These are phyloP conservation scores for Dicyrtoma fusca DNA, from an alignment of 2,888 invertebrate genomes.

Conservation along the genomic window DNA sequence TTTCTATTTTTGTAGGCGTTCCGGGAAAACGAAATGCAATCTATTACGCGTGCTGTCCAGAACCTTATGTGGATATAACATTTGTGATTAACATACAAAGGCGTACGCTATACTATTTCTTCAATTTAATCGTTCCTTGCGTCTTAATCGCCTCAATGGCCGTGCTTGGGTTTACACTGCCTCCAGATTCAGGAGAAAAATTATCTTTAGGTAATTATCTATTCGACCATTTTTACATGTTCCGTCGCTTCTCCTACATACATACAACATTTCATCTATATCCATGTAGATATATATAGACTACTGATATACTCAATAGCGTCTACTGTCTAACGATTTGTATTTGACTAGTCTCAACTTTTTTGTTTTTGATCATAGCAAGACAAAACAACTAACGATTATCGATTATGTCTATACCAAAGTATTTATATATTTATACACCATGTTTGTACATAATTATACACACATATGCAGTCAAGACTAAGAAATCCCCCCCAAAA, in stretches of 20 bases:
- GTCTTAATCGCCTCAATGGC: slow-evolving; percentile 99
- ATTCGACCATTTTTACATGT: not conserved
- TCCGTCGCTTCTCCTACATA: not conserved
- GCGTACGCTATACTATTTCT: slow-evolving; percentile 97
- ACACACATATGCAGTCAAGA: too few relatives aligned
- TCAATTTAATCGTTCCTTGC: slow-evolving; percentile 99
- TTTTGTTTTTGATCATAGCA: not conserved
- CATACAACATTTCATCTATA: too few relatives aligned
- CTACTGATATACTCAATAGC: too few relatives aligned
- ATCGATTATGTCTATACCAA: too few relatives aligned
- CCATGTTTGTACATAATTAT: too few relatives aligned
- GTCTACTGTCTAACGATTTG: too few relatives aligned
- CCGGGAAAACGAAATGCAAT: slow-evolving; percentile 92
- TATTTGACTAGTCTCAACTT: not conserved
- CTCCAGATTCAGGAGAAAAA: slow-evolving; percentile 97
- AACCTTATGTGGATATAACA: slow-evolving; percentile 82
- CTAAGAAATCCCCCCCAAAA: too few relatives aligned
- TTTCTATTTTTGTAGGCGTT: slow-evolving; percentile 68
- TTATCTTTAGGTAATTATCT: slow-evolving; percentile 78
- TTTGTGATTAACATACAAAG: slow-evolving; percentile 96
- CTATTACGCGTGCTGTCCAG: slow-evolving; percentile 66
- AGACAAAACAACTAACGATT: not conserved
- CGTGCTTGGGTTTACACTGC: slow-evolving; percentile 94
- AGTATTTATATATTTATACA: too few relatives aligned
- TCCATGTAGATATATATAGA: too few relatives aligned